These are phyloP conservation scores for Isotomurus palustris DNA, from an alignment of 2,888 invertebrate species.

Conservation along the genomic window DNA sequence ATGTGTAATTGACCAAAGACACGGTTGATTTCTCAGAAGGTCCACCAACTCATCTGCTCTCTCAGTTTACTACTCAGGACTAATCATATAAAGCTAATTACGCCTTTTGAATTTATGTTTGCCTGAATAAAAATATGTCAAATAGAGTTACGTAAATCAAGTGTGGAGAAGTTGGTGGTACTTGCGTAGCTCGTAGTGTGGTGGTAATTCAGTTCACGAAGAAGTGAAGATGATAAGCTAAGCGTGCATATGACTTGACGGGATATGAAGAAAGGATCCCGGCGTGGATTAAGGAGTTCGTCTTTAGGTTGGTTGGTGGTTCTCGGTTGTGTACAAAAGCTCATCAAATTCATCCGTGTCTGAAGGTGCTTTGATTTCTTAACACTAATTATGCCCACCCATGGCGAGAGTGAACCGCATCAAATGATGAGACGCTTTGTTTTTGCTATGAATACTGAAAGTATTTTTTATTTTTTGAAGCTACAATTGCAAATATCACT, in stretches of 20 bases:
- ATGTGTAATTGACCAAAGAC: constrained; percentile 1
- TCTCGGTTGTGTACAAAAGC: too few species aligned
- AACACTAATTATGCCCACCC: constrained; percentile 12
- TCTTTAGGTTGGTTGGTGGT: too few species aligned
- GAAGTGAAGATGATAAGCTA: background rate
- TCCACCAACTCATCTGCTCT: too few species aligned
- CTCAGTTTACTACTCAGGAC: background rate
- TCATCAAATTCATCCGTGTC: background rate
- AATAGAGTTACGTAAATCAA: constrained; percentile 5
- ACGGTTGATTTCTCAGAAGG: constrained; percentile 4
- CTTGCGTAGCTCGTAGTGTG: too few species aligned
- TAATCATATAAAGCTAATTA: constrained; percentile 5
- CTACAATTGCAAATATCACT: too few species aligned
- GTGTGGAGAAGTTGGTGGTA: constrained; percentile 6
- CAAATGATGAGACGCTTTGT: too few species aligned
- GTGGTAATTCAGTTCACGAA: constrained; percentile 13
- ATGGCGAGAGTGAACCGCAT: too few species aligned
- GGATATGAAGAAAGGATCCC: too few species aligned
- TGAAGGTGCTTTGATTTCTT: constrained; percentile 8
- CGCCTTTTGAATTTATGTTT: constrained; percentile 8
- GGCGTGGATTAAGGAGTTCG: too few species aligned
- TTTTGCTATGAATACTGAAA: too few species aligned
- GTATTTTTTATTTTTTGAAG: too few species aligned
- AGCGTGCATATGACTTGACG: too few species aligned
- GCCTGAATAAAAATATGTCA: constrained; percentile 5